These are phyloP conservation scores for Noctua comes DNA, from an alignment of 2,888 invertebrate species.

Conservation along the genomic window DNA sequence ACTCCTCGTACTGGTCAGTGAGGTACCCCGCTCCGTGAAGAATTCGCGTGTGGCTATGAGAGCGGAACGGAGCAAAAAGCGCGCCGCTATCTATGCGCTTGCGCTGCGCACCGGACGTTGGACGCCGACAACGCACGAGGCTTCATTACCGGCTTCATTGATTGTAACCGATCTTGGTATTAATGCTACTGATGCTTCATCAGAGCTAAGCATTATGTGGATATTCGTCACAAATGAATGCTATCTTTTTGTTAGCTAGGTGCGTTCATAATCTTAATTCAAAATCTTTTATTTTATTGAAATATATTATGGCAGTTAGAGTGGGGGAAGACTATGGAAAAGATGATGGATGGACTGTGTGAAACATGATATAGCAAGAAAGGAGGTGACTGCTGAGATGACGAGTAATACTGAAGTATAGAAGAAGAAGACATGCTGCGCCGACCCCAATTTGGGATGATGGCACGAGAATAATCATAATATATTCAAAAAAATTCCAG, in stretches of 20 bases:
- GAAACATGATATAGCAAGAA: background rate
- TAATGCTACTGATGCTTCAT: constrained; percentile 19
- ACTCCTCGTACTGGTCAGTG: constrained; percentile 36
- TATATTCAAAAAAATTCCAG: background rate
- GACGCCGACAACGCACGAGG: constrained; percentile 19
- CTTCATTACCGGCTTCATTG: constrained; percentile 55
- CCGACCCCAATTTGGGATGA: background rate
- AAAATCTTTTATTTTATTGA: background rate
- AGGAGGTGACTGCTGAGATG: background rate
- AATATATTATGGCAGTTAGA: background rate
- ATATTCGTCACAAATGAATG: background rate
- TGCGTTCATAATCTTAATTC: background rate
- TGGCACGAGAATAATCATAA: background rate
- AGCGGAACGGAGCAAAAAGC: constrained; percentile 76
- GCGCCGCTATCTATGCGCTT: constrained; percentile 70
- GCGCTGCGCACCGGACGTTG: constrained; percentile 54
- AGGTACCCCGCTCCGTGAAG: constrained; percentile 49
- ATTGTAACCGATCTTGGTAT: constrained; percentile 55
- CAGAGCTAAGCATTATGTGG: background rate
- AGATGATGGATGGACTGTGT: background rate
- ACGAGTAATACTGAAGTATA: background rate
- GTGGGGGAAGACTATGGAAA: background rate
- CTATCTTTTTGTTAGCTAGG: background rate
- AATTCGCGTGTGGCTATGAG: constrained; percentile 70
- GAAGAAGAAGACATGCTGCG: background rate